Conservation (phyloP, 1,140 invertebrate species). For the honey bee (Apis mellifera) region Amel_HAv3.1 CM009938.2:1014001-1014500, state of each 20-base stretch:
- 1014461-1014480: too few species aligned
- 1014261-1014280: conserved; percentile 14
- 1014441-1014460: too few species aligned
- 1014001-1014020: background rate
- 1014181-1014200: conserved; percentile 57
- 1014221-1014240: conserved; percentile 27
- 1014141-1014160: conserved; percentile 15
- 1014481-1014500: too few species aligned
- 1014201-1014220: conserved; percentile 50
- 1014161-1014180: conserved; percentile 29
- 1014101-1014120: conserved; percentile 3
- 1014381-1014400: too few species aligned
- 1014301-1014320: background rate
- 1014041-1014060: background rate
- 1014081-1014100: conserved; percentile 5
- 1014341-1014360: background rate
- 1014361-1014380: background rate
- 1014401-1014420: too few species aligned
- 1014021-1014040: too few species aligned
- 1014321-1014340: background rate
- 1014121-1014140: conserved; percentile 15
- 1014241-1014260: conserved; percentile 39
- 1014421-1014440: too few species aligned
- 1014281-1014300: conserved; percentile 13
- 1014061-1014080: background rate